These are phyloP conservation scores for Perdita meconis DNA, from an alignment of 2,888 invertebrate genomes.

Conservation along the genomic window DNA sequence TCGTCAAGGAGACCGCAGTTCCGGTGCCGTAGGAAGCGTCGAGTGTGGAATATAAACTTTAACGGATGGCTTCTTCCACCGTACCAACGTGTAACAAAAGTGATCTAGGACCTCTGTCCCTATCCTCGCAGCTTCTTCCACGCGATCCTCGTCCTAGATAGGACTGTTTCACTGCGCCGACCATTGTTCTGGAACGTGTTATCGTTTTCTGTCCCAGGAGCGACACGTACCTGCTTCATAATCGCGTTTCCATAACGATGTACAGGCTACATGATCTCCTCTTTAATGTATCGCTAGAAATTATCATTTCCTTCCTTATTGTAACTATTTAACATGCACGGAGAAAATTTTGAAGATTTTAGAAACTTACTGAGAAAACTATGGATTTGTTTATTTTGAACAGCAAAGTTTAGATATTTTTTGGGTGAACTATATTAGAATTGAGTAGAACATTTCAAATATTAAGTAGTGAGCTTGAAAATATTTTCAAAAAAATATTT, in stretches of 20 bases:
- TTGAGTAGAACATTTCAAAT: no score
- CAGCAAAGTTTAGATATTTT: no score
- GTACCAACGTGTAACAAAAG: slow-evolving; percentile 33
- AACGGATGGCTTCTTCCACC: slow-evolving; percentile 67
- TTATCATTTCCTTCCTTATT: no score
- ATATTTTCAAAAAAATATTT: no score
- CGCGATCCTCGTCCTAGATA: slow-evolving; percentile 61
- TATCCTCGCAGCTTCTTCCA: slow-evolving; percentile 55
- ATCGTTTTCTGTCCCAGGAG: slow-evolving; percentile 28
- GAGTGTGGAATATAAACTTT: slow-evolving; percentile 71
- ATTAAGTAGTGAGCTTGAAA: no score
- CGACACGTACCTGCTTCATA: not conserved
- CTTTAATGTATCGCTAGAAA: no score
- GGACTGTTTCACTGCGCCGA: slow-evolving; percentile 40
- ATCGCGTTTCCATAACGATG: not conserved
- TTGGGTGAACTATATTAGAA: no score
- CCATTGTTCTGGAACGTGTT: slow-evolving; percentile 45
- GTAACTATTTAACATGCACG: no score
- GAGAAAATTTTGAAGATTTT: no score
- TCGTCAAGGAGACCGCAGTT: slow-evolving; percentile 66
- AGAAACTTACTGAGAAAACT: no score
- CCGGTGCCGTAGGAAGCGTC: slow-evolving; percentile 61
- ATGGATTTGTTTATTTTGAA: no score
- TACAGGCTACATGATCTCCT: slow-evolving; percentile 4
- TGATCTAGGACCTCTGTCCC: slow-evolving; percentile 63